Conservation (phyloP, 1,140 invertebrate genomes). For the Teleogryllus occipitalis region DNA sequence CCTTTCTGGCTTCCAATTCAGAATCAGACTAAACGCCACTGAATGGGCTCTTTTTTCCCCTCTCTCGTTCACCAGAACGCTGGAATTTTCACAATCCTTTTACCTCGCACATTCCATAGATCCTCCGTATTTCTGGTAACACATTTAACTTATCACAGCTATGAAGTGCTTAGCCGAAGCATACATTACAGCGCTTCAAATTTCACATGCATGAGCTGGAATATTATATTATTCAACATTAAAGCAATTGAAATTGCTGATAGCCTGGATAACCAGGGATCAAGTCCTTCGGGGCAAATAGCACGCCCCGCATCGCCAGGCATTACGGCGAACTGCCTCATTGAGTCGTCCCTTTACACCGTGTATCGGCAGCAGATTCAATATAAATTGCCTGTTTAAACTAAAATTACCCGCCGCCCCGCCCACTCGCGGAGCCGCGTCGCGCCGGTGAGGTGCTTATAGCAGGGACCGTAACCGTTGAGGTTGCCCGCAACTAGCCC, state of each 20-base stretch:
- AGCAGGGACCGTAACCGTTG: too few relatives aligned
- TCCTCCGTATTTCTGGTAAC: neutral
- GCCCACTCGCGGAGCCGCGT: neutral
- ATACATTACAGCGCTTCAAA: neutral
- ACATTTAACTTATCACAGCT: neutral
- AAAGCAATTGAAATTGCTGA: neutral
- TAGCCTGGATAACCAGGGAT: neutral
- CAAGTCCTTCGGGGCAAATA: neutral
- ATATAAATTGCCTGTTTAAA: slow-evolving; percentile 6
- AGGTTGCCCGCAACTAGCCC: too few relatives aligned
- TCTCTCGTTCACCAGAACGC: too few relatives aligned
- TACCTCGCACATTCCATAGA: too few relatives aligned
- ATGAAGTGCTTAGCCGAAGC: neutral
- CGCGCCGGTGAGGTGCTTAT: neutral
- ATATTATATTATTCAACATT: slow-evolving; percentile 2
- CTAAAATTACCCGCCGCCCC: neutral
- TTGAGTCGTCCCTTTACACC: neutral
- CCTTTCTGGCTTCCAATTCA: too few relatives aligned
- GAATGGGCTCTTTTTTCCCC: too few relatives aligned
- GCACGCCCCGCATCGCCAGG: neutral
- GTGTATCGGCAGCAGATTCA: neutral
- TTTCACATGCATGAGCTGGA: neutral
- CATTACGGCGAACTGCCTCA: neutral
- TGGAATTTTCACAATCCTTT: too few relatives aligned
- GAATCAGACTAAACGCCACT: too few relatives aligned